These are phyloP conservation scores for Sarcophaga subvicina DNA, from an alignment of 2,888 invertebrate species.

Conservation along the genomic window DNA sequence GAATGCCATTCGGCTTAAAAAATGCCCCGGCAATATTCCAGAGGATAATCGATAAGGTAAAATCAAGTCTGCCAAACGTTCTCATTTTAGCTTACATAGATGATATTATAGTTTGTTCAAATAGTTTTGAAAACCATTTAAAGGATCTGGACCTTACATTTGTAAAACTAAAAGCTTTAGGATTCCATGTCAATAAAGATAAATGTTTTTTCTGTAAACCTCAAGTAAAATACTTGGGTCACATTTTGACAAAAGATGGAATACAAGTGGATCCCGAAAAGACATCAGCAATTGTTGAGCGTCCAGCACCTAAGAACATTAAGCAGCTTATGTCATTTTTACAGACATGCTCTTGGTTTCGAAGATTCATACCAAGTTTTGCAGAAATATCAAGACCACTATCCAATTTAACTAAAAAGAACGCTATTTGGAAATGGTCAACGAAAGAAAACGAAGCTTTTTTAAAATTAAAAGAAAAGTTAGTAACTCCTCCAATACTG, in stretches of 20 bases:
- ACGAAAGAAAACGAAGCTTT: constrained; percentile 62
- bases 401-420: constrained; percentile 73
- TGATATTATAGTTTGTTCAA: constrained; percentile 73
- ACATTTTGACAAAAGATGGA: constrained; percentile 73
- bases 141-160: constrained; percentile 68
- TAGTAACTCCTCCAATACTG: constrained; percentile 46
- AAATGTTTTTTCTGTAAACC: constrained; percentile 66
- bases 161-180: constrained; percentile 61
- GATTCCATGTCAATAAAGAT: constrained; percentile 71
- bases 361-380: constrained; percentile 67
- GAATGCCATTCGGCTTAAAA: constrained; percentile 76
- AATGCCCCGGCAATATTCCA: constrained; percentile 75
- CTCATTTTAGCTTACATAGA: constrained; percentile 72
- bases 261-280: constrained; percentile 74
- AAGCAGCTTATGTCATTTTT: constrained; percentile 73
- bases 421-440: constrained; percentile 40
- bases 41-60: constrained; percentile 73
- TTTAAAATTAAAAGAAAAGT: constrained; percentile 63
- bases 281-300: constrained; percentile 70
- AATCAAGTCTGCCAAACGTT: constrained; percentile 56
- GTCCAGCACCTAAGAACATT: constrained; percentile 64
- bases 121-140: constrained; percentile 71
- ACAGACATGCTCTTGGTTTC: constrained; percentile 75
- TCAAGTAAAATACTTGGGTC: constrained; percentile 74
- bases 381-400: constrained; percentile 72